A percentile compares a stretch with the other conserved stretches of the same genome.
phyloP scores from a whole-genome alignment of 2,797 vertebrate species.

The Clarias laeviceps region DNA sequence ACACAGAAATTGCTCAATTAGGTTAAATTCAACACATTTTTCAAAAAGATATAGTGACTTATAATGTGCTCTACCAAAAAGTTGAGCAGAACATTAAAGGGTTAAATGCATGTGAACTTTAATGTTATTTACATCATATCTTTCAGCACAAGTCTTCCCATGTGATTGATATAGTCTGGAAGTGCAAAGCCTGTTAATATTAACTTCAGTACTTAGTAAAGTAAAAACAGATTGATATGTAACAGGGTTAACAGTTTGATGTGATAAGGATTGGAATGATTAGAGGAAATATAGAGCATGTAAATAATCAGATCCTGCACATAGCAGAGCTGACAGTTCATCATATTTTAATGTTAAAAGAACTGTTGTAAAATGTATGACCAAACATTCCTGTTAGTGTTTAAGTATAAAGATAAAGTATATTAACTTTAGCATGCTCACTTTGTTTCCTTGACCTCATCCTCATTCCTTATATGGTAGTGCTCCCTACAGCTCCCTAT shows the following conservation, averaged over 20 bases:
- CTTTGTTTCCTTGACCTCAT: too few species aligned
- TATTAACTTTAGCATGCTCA: too few species aligned
- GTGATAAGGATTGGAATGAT: not conserved
- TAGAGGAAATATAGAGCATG: not conserved
- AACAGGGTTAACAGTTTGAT: not conserved
- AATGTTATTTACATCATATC: not conserved
- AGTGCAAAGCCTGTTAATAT: not conserved
- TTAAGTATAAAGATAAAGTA: too few species aligned
- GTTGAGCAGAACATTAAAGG: too few species aligned
- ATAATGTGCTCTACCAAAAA: too few species aligned
- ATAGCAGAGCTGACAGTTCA: not conserved
- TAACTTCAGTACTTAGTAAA: not conserved
- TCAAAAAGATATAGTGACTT: too few species aligned
- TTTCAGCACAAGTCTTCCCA: not conserved
- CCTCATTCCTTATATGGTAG: too few species aligned
- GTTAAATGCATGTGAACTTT: not conserved
- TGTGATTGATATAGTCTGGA: not conserved
- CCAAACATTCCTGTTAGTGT: too few species aligned
- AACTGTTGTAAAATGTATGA: not conserved
- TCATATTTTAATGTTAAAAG: not conserved
- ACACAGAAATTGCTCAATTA: too few species aligned
- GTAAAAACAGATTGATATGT: not conserved
- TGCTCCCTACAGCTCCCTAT: too few species aligned
- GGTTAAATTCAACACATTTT: too few species aligned
- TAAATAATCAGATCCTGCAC: not conserved